A percentile compares a stretch with the other conserved stretches of the same genome.
Conservation (phyloP, 2,113 vertebrate genomes). For the Mobula birostris region DNA sequence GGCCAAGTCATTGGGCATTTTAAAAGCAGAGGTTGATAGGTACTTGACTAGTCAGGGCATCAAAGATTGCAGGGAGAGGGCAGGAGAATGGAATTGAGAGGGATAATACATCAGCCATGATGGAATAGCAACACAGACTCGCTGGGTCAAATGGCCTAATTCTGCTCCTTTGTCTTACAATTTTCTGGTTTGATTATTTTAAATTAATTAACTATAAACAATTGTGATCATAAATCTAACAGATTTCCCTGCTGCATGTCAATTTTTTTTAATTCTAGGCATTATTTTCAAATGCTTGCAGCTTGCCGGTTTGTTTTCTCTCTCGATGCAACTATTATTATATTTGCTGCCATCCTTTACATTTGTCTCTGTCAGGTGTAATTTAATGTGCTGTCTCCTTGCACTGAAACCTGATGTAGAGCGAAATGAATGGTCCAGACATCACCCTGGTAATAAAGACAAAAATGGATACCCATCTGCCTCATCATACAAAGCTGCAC, state of each 20-base stretch:
- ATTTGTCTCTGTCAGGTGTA: conserved; percentile 22
- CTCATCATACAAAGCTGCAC: background rate
- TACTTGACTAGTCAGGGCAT: too few species aligned
- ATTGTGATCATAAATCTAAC: background rate
- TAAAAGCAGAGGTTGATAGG: too few species aligned
- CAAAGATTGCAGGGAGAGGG: too few species aligned
- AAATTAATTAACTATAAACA: background rate
- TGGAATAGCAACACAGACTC: too few species aligned
- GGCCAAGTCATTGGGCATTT: too few species aligned
- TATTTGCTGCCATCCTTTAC: background rate
- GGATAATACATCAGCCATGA: too few species aligned
- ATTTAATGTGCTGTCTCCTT: conserved; percentile 17
- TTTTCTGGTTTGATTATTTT: too few species aligned
- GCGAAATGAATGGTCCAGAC: background rate
- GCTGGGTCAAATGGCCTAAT: too few species aligned
- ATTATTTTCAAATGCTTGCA: background rate
- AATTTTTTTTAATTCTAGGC: background rate
- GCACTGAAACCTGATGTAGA: background rate
- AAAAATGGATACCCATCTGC: background rate
- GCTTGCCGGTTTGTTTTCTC: background rate
- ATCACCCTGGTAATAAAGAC: background rate
- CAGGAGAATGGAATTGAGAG: too few species aligned
- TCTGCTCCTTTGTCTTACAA: too few species aligned
- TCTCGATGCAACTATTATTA: conserved; percentile 1
- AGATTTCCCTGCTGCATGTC: background rate